Evolutionary conservation across 2,113 vertebrate genomes (phyloP), one percentile per base, ranked within the genome.

Genomic region (Sigmodon hispidus): DNA sequence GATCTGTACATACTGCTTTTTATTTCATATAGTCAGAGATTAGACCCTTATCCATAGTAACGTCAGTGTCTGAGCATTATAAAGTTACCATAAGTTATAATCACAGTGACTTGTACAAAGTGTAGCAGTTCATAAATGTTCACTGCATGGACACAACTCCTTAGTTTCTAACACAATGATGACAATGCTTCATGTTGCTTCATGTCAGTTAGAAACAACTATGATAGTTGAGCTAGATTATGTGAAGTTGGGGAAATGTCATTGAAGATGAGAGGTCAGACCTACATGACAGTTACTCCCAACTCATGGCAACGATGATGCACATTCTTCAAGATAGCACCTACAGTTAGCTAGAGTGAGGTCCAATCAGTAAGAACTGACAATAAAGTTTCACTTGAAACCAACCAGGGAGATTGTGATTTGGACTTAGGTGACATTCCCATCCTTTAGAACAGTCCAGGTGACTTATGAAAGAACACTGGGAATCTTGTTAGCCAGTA

Each of bases 1-100:
- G 34, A 31, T 77, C 5, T n/a, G 34, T 13, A 5, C 0, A 13
- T 3, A 16, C 50, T 19, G 3, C 0, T 67, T 83, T 36, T 52
- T 70, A n/a, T 57, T 92, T n/a, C 72, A 77, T 50, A 9, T 0
- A 57, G 34, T 10, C 4, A n/a, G 48, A 75, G 65, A 40, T 15
- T 45, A 57, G 40, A 26, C 48, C 29, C n/a, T 65, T 73, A 36
- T 75, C 34, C 34, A 50, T 70, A 31, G 2, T 50, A 12, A 89
- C 16, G 11, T 50, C 70, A n/a, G 40, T 5, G 52, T 65, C 29
- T 10, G 34, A 69, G 72, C 34, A 90, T 21, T 24, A n/a, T 36
- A 80, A 55, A 57, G 77, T 5, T 31, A 55, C 50, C 1, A 1
- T 55, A 55, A 6, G 34, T n/a, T 57, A 10, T n/a, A 55, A 55